A percentile compares a stretch with the other conserved stretches of the same genome.
phyloP scores from a whole-genome alignment of 2,888 invertebrate genomes.

The Deladenus siricidicola region DNA sequence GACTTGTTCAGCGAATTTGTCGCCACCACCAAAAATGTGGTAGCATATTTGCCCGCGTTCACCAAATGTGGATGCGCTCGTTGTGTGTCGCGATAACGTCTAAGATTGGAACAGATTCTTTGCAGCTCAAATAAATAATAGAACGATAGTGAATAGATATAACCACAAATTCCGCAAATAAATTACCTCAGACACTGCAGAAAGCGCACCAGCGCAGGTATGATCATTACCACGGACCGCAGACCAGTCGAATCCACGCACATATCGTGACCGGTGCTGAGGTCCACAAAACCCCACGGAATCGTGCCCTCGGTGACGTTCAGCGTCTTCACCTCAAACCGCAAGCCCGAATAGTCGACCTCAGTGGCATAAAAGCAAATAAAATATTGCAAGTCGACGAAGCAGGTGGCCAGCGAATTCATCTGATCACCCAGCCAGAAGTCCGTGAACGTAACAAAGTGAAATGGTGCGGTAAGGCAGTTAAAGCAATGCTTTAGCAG shows the following conservation, averaged over 20 bases:
- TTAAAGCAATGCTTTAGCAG: conserved; percentile 49
- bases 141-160: not conserved
- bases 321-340: conserved; percentile 35
- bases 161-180: too few species aligned
- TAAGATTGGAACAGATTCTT: conserved; percentile 35
- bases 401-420: conserved; percentile 81
- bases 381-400: conserved; percentile 87
- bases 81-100: conserved; percentile 84
- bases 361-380: conserved; percentile 73
- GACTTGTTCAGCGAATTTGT: conserved; percentile 58
- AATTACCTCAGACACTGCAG: conserved; percentile 78
- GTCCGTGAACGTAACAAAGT: conserved; percentile 59
- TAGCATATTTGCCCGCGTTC: conserved; percentile 95
- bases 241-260: conserved; percentile 65
- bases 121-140: not conserved
- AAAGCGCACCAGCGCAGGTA: conserved; percentile 89
- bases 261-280: conserved; percentile 56
- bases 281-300: conserved; percentile 52
- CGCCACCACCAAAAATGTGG: conserved; percentile 66
- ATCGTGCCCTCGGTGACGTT: conserved; percentile 44
- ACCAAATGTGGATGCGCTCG: conserved; percentile 82
- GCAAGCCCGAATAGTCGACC: conserved; percentile 49
- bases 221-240: conserved; percentile 75
- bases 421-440: conserved; percentile 60
- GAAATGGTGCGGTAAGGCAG: conserved; percentile 56